phyloP scores from a whole-genome alignment of 2,888 invertebrate species.

The Hirtodrosophila duncani region DNA sequence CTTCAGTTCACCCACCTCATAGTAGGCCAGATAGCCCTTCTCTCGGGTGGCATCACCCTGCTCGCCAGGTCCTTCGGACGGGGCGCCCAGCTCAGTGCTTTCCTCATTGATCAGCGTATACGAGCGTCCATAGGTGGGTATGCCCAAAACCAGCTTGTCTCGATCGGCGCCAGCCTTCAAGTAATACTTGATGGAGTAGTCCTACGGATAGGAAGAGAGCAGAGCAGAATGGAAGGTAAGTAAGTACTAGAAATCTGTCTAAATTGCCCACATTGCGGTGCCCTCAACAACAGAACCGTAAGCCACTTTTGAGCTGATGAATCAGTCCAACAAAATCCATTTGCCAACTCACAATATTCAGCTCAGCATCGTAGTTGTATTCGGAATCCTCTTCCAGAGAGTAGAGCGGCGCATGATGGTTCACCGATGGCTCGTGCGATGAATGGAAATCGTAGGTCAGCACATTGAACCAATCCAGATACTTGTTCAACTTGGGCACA shows the following conservation, averaged over 20 bases:
- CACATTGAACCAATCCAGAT: slow-evolving; percentile 95
- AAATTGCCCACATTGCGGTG: too few relatives aligned
- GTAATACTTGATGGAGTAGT: slow-evolving; percentile 91
- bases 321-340: too few relatives aligned
- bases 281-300: too few relatives aligned
- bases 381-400: slow-evolving; percentile 88
- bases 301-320: too few relatives aligned
- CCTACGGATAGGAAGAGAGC: slow-evolving; percentile 79
- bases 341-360: slow-evolving; percentile 91
- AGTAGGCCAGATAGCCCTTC: slow-evolving; percentile 94
- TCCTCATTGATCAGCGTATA: slow-evolving; percentile 93
- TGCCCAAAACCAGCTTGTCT: slow-evolving; percentile 89
- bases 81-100: slow-evolving; percentile 90
- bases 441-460: slow-evolving; percentile 95
- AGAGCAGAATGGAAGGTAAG: too few relatives aligned
- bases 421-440: slow-evolving; percentile 92
- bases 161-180: slow-evolving; percentile 87
- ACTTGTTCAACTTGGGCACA: slow-evolving; percentile 89
- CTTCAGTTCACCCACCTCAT: slow-evolving; percentile 83
- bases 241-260: too few relatives aligned
- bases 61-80: slow-evolving; percentile 93
- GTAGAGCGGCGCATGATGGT: slow-evolving; percentile 93
- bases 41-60: slow-evolving; percentile 94
- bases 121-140: slow-evolving; percentile 93
- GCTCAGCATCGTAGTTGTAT: slow-evolving; percentile 91